Evolutionary conservation across 2,797 vertebrate genomes (phyloP).

Genomic region (Rhodeus uyekii): DNA sequence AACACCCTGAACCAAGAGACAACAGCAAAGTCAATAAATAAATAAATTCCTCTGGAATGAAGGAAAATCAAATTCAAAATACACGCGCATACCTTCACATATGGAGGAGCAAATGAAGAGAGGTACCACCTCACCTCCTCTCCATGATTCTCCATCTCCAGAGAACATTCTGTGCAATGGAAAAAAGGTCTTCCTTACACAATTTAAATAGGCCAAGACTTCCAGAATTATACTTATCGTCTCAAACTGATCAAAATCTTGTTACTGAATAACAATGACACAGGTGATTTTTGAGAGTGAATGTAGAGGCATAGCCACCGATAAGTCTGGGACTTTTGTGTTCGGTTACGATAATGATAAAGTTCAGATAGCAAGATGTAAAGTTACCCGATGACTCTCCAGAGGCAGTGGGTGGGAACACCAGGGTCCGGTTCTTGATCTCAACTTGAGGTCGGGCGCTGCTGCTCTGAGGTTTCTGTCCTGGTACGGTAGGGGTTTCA

Average conservation of each 20-base stretch:
- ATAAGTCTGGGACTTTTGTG: neutral
- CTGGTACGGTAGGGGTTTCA: conserved; percentile 71
- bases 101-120: conserved; percentile 91
- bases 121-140: conserved; percentile 88
- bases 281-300: neutral
- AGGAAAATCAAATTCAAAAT: neutral
- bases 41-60: neutral
- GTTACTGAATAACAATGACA: neutral
- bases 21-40: neutral
- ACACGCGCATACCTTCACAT: conserved; percentile 84
- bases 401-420: conserved; percentile 81
- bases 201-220: neutral
- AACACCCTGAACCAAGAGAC: conserved; percentile 77
- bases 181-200: neutral
- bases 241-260: too few relatives aligned
- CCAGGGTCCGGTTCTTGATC: conserved; percentile 82
- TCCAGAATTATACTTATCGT: neutral
- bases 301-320: neutral
- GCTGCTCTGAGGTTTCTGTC: conserved; percentile 65
- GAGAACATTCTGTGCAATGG: conserved; percentile 76
- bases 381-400: conserved; percentile 86
- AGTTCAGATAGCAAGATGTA: neutral
- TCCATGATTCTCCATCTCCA: conserved; percentile 88
- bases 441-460: conserved; percentile 70
- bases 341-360: neutral